Base-by-base conservation (phyloP, 1,140 invertebrate species). In the Protaetia brevitarsis region DNA sequence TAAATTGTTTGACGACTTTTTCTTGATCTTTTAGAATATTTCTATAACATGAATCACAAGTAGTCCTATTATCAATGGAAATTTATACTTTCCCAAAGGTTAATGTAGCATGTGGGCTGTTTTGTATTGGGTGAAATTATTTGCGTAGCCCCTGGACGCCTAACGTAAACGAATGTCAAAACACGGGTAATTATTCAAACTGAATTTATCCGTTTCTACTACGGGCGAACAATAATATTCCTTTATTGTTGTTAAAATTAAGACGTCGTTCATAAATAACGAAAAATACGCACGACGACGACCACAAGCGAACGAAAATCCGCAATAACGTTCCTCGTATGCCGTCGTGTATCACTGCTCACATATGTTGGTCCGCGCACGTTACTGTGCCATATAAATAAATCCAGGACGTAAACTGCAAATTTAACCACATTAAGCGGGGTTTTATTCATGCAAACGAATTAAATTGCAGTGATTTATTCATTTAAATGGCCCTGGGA, bases 401-500 rank as follows among this genome's bases (percentile, higher is more conserved):
- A 59, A 59, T 59, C 29, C 29, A 59, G 2, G 57, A 59, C 57
- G 57, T 59, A 59, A 59, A 51, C 57, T 59, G 57, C 57, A 59
- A 59, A 59, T 59, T 59, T 59, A 59, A 59, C 57, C 57, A 59
- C 57, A 59, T 59, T 59, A 59, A 27, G 29, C 41, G 41, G 27
- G n/a, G 30, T 59, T 70, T 68, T 68, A 70, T 68, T 68, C 66
- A 68, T 70, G 64, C 67, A 65, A 70, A 51, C 68, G 71, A 72
- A 72, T 72, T 72, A 72, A 72, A 72, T 70, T 68, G 66, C 67
- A 68, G 71, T 70, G 68, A 72, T 72, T 72, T 72, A 72, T 72
- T 63, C 66, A 70, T 70, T 72, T 68, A 68, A 70, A 72, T 71
- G 68, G 62, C 37, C 45, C 63, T 51, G 41, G 57, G 27, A 59